Evolutionary conservation across 1,140 invertebrate genomes (phyloP), one percentile per base, ranked within the genome.

Genomic region (Palaemon carinicauda): DNA sequence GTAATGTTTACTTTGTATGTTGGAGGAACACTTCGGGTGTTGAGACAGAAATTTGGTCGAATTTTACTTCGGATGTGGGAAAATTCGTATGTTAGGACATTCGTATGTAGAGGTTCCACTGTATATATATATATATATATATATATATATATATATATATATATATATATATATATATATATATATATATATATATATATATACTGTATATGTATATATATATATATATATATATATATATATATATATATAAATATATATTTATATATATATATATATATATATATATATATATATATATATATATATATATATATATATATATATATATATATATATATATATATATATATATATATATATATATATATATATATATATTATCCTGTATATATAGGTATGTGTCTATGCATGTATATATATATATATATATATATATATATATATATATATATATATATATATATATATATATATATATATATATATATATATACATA

Each of bases 271-370:
- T 41, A 41, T 41, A 60, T 60, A 60, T 60, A 60, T 60, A 60
- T 12, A 60, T 60, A 60, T 19, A 19, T 19, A 14, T 19, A 60
- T 19, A 60, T 19, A 60, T 60, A 60, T 60, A 60, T 60, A 60
- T 60, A 60, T 60, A 60, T 60, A 60, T 60, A 60, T 60, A 60
- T 60, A 60, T 60, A 60, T 60, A 60, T 60, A 60, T 60, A 60
- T 60, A 60, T 60, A 60, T 60, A 60, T 12, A 9, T 9, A 17
- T 60, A 60, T 17, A 60, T 60, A 60, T 60, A 60, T 60, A 60
- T 60, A 60, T 60, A 60, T 60, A 60, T 60, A 60, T 60, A 60
- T 60, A 60, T 60, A 60, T 60, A 60, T 41, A 41, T 41, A 41
- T 41, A 41, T 41, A 41, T 41, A 41, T 41, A 41, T 41, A 41